Evolutionary conservation across 2,113 vertebrate genomes (phyloP).

Genomic region (Oreochromis niloticus): DNA sequence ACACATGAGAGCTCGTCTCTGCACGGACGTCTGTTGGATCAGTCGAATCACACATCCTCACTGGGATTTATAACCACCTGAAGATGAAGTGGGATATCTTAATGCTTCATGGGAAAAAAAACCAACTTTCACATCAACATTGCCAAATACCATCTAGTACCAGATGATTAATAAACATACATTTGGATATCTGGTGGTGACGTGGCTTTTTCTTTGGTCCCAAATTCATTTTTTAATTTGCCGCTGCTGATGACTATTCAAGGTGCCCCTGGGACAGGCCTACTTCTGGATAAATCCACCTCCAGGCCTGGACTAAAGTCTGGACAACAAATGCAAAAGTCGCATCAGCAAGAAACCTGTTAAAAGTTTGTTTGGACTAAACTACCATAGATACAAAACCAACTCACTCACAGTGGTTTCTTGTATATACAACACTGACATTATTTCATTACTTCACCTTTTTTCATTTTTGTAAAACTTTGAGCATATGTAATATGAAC

Average conservation of each 20-base stretch:
- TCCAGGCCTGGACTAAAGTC: neutral
- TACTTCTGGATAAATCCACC: neutral
- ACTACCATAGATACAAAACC: neutral
- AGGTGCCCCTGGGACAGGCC: neutral
- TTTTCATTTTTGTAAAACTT: neutral
- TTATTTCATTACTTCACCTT: neutral
- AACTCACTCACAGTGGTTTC: neutral
- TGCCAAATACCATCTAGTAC: neutral
- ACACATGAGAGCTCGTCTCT: neutral
- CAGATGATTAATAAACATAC: neutral
- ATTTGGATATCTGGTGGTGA: neutral
- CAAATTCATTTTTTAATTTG: neutral
- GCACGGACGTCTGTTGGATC: slow-evolving; percentile 17
- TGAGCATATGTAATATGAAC: neutral
- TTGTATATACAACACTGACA: neutral
- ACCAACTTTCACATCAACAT: neutral
- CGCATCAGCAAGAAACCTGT: neutral
- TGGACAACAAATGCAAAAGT: neutral
- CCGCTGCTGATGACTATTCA: neutral
- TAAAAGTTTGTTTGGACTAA: neutral
- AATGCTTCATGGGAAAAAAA: neutral
- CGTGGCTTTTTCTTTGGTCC: neutral
- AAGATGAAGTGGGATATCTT: neutral
- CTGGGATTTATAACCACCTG: neutral
- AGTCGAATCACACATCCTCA: neutral